Percentiles rank a stretch among this genome's conserved stretches.
These are phyloP conservation scores for Alosa sapidissima DNA, from an alignment of 2,797 vertebrate genomes.

Conservation along the genomic window DNA sequence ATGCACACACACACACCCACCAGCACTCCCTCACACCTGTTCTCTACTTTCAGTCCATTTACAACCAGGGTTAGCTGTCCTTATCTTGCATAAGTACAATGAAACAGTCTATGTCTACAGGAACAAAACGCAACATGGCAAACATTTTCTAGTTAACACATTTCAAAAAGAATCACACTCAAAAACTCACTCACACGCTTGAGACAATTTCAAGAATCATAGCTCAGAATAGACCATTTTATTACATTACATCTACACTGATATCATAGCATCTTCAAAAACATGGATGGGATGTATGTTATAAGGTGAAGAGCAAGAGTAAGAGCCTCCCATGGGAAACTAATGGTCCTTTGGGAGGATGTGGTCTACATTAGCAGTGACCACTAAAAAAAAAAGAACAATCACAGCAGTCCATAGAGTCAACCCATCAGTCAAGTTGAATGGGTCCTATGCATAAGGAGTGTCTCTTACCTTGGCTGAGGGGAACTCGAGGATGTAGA, in stretches of 20 bases:
- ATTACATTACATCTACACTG: background rate
- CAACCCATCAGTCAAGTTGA: background rate
- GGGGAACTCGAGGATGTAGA: background rate
- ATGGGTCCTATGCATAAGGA: background rate
- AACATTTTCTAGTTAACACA: background rate
- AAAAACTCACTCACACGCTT: background rate
- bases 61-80: background rate
- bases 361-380: background rate
- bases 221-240: background rate
- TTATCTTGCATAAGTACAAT: background rate
- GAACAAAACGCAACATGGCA: background rate
- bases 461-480: constrained; percentile 43
- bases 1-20: constrained; percentile 32
- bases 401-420: background rate
- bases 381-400: background rate
- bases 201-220: background rate
- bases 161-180: background rate
- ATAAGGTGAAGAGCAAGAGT: background rate
- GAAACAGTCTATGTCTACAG: background rate
- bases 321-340: background rate
- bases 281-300: background rate
- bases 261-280: background rate
- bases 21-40: background rate
- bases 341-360: background rate
- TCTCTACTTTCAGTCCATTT: background rate